Evolutionary conservation across 1,140 invertebrate species (phyloP), one percentile per base, ranked within the genome.

Genomic region (Saccostrea echinata): DNA sequence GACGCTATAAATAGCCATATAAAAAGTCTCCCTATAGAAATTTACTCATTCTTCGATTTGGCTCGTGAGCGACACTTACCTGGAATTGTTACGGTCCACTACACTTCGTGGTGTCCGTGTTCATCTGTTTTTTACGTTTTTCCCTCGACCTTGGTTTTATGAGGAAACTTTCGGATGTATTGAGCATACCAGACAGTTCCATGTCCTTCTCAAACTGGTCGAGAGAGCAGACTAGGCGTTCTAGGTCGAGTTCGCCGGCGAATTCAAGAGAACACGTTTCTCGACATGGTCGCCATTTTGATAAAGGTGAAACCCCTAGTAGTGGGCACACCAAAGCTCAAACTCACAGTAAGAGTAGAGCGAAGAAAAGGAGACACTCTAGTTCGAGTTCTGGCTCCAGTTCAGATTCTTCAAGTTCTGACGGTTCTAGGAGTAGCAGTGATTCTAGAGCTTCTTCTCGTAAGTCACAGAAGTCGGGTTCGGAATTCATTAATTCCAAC

Each of bases 261-360:
- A 68, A 21, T 68, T 24, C 11, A 1, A 18, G 0, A 27, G 64
- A n/a, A n/a, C 24, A n/a, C 24, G n/a, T 71, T 71, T 71, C n/a
- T 71, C 3, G 24, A n/a, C 64, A 30, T 71, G 64, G 64, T 71
- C n/a, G 64, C 64, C n/a, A 71, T 71, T n/a, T 71, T 71, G 64
- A 27, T 71, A 12, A 30, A 3, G 64, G 27, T 2, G n/a, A 71
- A 71, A 71, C n/a, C 64, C 64, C 64, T 2, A 71, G 64, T 71
- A 71, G n/a, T 27, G n/a, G 64, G n/a, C 64, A 68, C 61, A 68
- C 61, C 9, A 24, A 24, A 68, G 61, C 21, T 61, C 57, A 61
- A 61, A 24, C 0, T 21, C 16, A 16, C 16, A 21, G 57, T 61
- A 61, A 61, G 64, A 71, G 24, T 71, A 71, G n/a, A 71, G 64